A percentile compares a stretch with the other conserved stretches of the same genome.
Evolutionary conservation across 2,888 invertebrate species (phyloP).

Genomic region (Pherbina coryleti): DNA sequence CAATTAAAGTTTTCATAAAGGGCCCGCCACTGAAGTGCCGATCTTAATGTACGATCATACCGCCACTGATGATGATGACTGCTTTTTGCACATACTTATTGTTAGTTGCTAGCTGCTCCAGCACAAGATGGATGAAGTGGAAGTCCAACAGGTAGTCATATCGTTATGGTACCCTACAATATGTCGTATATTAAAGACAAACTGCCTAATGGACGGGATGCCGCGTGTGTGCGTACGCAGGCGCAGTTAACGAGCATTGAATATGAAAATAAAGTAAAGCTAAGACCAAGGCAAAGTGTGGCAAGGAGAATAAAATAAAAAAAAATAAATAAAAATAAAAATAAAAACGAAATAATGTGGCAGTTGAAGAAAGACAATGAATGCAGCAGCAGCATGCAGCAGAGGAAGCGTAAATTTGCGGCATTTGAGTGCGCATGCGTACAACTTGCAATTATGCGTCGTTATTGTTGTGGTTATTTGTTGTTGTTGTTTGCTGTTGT

Average conservation of each 20-base stretch:
- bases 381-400: neutral
- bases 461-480: slow-evolving; percentile 26
- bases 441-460: slow-evolving; percentile 27
- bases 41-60: no score
- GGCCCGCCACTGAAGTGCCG: no score
- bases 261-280: neutral
- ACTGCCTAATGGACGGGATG: slow-evolving; percentile 13
- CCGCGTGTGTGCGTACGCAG: neutral
- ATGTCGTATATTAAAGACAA: slow-evolving; percentile 15
- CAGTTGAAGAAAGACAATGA: neutral
- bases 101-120: neutral
- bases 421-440: slow-evolving; percentile 21
- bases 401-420: slow-evolving; percentile 22
- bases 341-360: neutral
- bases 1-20: no score
- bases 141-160: slow-evolving; percentile 31
- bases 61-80: neutral
- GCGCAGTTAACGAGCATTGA: slow-evolving; percentile 2
- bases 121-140: slow-evolving; percentile 22
- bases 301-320: neutral
- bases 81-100: slow-evolving; percentile 24
- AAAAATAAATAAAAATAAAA: neutral
- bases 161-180: slow-evolving; percentile 14
- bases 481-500: slow-evolving; percentile 31
- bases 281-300: neutral